These are phyloP conservation scores for Coleophora deauratella DNA, from an alignment of 2,888 invertebrate species.

Conservation along the genomic window DNA sequence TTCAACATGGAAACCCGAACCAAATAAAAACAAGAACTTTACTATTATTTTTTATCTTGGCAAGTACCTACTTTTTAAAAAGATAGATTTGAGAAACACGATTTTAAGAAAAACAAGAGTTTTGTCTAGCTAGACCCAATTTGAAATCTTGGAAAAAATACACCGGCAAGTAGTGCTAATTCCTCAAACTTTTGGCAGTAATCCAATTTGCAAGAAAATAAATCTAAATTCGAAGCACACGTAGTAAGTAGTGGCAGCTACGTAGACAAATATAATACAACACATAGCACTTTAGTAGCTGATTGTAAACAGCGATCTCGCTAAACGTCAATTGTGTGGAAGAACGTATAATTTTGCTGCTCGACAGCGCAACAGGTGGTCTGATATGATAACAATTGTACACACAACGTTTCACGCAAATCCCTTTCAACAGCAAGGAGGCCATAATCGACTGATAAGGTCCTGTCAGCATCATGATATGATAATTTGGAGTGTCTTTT, in stretches of 20 bases:
- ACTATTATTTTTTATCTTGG: too few species aligned
- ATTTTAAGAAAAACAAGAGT: too few species aligned
- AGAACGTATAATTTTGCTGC: not conserved
- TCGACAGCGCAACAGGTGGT: constrained; percentile 5
- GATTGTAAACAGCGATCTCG: constrained; percentile 2
- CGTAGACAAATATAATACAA: not conserved
- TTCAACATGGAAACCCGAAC: not conserved
- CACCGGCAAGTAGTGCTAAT: constrained; percentile 29
- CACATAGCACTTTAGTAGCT: constrained; percentile 7
- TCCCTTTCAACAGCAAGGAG: too few species aligned
- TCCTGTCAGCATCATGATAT: too few species aligned
- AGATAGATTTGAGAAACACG: too few species aligned
- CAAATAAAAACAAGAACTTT: not conserved
- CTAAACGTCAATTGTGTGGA: constrained; percentile 2
- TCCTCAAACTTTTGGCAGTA: constrained; percentile 32
- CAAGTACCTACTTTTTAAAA: too few species aligned
- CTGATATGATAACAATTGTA: constrained; percentile 5
- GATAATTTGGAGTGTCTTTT: too few species aligned
- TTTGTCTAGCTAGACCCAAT: too few species aligned
- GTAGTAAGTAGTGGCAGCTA: too few species aligned
- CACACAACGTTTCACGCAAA: not conserved
- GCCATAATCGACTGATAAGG: too few species aligned
- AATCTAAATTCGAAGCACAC: constrained; percentile 7
- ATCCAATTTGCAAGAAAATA: constrained; percentile 29
- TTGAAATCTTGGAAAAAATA: not conserved